Percentiles rank a stretch among this genome's conserved stretches.
Conservation (phyloP, 2,113 vertebrate species). For the Aptenodytes forsteri region DNA sequence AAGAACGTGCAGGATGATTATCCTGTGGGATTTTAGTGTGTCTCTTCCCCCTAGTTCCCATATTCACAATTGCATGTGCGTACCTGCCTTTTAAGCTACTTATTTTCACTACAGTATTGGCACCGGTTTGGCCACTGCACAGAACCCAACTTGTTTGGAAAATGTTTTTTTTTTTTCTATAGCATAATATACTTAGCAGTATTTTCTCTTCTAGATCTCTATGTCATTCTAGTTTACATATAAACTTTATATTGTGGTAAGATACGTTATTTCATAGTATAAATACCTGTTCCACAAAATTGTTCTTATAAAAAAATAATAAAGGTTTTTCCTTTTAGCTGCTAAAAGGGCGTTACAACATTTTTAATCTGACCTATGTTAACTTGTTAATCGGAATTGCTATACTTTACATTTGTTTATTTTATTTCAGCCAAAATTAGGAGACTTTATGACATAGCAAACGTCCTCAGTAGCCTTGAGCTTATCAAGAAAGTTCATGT, state of each 20-base stretch:
- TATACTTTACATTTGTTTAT: background rate
- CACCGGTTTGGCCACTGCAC: background rate
- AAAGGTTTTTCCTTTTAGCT: background rate
- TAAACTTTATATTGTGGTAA: background rate
- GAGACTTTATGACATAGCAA: constrained; percentile 95
- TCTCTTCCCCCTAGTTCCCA: background rate
- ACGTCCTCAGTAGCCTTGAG: constrained; percentile 92
- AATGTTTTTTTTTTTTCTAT: accelerated
- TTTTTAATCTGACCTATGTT: background rate
- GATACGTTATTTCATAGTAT: background rate
- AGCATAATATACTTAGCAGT: background rate
- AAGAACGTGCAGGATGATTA: background rate
- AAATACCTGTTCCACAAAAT: background rate
- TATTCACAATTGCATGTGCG: accelerated
- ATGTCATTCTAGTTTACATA: background rate
- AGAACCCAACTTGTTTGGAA: background rate
- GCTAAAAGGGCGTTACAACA: accelerated
- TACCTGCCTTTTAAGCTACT: background rate
- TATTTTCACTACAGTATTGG: background rate
- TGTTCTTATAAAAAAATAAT: background rate
- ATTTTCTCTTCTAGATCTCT: background rate
- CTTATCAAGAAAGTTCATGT: constrained; percentile 96
- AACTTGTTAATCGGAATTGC: background rate
- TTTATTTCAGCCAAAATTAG: constrained; percentile 89
- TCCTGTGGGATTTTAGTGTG: background rate